Percentiles rank a stretch among this genome's conserved stretches.
Conservation (phyloP, 2,888 invertebrate species). For the Biston betularia region DNA sequence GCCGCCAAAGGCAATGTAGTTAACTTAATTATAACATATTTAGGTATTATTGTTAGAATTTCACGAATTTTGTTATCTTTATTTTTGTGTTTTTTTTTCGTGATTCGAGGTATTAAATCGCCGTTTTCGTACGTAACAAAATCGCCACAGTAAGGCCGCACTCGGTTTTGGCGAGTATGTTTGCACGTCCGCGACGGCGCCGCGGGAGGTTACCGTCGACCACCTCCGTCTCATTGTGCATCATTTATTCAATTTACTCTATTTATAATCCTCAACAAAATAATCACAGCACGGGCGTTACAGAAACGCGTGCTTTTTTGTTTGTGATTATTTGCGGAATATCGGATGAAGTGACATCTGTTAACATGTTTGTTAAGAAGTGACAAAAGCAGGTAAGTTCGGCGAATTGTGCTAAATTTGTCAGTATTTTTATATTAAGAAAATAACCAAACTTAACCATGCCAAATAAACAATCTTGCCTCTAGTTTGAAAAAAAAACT, state of each 20-base stretch:
- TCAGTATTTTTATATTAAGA: too few species aligned
- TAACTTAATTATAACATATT: too few species aligned
- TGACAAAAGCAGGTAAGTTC: conserved; percentile 1
- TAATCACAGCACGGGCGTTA: conserved; percentile 48
- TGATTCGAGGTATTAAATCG: not conserved
- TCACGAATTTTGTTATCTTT: too few species aligned
- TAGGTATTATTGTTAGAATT: too few species aligned
- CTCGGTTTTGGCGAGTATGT: conserved; percentile 72
- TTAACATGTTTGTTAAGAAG: conserved; percentile 29
- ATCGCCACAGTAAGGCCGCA: conserved; percentile 47
- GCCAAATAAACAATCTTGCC: too few species aligned
- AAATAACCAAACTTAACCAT: too few species aligned
- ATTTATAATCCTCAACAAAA: conserved; percentile 59
- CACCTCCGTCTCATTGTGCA: conserved; percentile 62
- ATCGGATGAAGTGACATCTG: conserved; percentile 34
- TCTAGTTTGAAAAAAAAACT: too few species aligned
- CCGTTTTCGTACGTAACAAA: not conserved
- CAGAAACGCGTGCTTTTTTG: conserved; percentile 19
- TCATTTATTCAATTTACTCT: conserved; percentile 57
- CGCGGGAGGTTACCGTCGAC: conserved; percentile 70
- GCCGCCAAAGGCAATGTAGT: too few species aligned
- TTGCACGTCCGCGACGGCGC: conserved; percentile 71
- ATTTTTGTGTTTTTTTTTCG: too few species aligned
- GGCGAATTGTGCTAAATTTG: not conserved
- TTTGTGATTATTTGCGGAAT: conserved; percentile 25